Evolutionary conservation across 2,888 invertebrate species (phyloP).

Genomic region (Pseudanteris insignis): DNA sequence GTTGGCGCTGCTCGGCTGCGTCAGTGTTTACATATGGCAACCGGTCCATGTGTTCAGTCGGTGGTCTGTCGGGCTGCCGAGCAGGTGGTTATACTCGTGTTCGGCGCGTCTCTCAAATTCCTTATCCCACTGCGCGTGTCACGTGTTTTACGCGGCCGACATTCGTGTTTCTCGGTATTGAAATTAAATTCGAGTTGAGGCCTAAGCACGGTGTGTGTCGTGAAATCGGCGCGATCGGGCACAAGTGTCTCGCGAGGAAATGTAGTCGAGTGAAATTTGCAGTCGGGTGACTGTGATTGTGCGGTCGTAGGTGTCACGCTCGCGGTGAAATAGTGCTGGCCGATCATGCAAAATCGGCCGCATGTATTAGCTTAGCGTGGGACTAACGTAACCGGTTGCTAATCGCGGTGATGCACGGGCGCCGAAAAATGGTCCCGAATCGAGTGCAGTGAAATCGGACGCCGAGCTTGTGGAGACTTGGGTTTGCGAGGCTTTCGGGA

Average conservation of each 20-base stretch:
- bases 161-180: too few species aligned
- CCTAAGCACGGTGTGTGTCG: too few species aligned
- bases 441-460: conserved; percentile 1
- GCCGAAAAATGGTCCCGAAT: conserved; percentile 1
- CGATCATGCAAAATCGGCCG: too few species aligned
- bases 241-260: conserved; percentile 8
- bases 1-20: conserved; percentile 29
- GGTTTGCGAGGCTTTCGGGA: too few species aligned
- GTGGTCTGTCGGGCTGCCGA: conserved; percentile 53
- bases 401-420: not conserved
- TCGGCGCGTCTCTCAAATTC: conserved; percentile 44
- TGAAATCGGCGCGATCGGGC: conserved; percentile 1
- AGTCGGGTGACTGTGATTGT: conserved; percentile 2
- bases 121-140: conserved; percentile 22
- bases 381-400: too few species aligned
- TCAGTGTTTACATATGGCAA: conserved; percentile 61
- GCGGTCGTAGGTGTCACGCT: not conserved
- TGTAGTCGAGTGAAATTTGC: conserved; percentile 7
- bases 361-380: too few species aligned
- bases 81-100: conserved; percentile 46
- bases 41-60: conserved; percentile 62
- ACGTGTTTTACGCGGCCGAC: conserved; percentile 28
- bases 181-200: too few species aligned
- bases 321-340: not conserved
- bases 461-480: too few species aligned